phyloP scores from a whole-genome alignment of 2,797 vertebrate species.

The Myotis planiceps region DNA sequence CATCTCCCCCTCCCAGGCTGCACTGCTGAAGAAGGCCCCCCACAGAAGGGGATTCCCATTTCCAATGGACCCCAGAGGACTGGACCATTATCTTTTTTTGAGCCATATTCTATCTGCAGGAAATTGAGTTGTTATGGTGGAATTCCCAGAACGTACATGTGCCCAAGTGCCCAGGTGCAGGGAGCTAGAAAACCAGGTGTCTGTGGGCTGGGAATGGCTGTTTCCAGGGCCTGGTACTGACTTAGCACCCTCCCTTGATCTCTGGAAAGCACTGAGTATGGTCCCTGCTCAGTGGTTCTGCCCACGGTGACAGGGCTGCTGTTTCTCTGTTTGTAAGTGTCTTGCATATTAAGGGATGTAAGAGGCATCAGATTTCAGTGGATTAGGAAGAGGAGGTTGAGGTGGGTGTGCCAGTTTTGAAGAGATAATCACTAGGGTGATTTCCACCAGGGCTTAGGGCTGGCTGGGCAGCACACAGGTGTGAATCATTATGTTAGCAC shows the following conservation, averaged over 20 bases:
- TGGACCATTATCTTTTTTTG: slow-evolving; percentile 62
- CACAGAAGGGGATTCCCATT: slow-evolving; percentile 63
- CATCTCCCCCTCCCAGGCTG: neutral
- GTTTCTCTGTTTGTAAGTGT: slow-evolving; percentile 25
- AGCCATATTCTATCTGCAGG: slow-evolving; percentile 57
- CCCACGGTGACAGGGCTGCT: neutral
- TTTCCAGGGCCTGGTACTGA: slow-evolving; percentile 63
- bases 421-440: neutral
- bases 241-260: slow-evolving; percentile 51
- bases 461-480: neutral
- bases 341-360: neutral
- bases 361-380: slow-evolving; percentile 56
- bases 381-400: neutral
- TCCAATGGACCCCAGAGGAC: slow-evolving; percentile 52
- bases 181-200: slow-evolving; percentile 65
- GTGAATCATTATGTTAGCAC: neutral
- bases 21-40: neutral
- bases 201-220: slow-evolving; percentile 64
- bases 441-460: neutral
- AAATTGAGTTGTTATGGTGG: slow-evolving; percentile 25
- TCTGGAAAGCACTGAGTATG: neutral
- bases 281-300: slow-evolving; percentile 27
- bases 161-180: slow-evolving; percentile 30
- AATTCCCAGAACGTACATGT: neutral
- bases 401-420: neutral